Conservation (phyloP, 2,888 invertebrate genomes). For the Andrena flavipes region DNA sequence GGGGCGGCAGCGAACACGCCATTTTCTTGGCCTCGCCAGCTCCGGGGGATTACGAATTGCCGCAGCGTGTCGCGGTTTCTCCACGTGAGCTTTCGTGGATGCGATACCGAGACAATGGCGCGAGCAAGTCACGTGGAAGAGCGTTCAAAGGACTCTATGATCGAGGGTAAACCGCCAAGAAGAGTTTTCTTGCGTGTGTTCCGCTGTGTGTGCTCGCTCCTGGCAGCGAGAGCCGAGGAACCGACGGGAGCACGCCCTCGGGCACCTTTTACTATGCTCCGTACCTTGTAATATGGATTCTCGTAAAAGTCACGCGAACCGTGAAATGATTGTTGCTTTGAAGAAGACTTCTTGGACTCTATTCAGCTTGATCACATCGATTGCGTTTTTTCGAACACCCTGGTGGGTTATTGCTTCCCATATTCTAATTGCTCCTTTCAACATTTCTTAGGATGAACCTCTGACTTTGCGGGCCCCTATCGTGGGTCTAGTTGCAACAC, state of each 20-base stretch:
- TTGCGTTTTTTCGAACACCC: slow-evolving; percentile 10
- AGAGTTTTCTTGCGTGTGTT: slow-evolving; percentile 38
- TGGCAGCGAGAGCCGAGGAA: slow-evolving; percentile 11
- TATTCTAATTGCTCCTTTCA: slow-evolving; percentile 48
- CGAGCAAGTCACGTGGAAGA: slow-evolving; percentile 69
- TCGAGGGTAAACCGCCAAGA: slow-evolving; percentile 52
- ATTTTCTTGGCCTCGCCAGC: slow-evolving; percentile 47
- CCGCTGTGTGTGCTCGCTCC: not conserved
- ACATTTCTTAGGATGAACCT: slow-evolving; percentile 32
- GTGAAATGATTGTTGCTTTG: slow-evolving; percentile 62
- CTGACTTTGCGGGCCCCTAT: slow-evolving; percentile 6
- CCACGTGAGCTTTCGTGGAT: slow-evolving; percentile 40
- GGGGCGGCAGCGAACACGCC: slow-evolving; percentile 33
- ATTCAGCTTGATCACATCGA: slow-evolving; percentile 17
- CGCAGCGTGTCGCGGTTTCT: slow-evolving; percentile 62
- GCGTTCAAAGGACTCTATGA: slow-evolving; percentile 72
- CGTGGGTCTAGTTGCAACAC: slow-evolving; percentile 12
- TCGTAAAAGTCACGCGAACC: slow-evolving; percentile 52
- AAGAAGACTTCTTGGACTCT: slow-evolving; percentile 32
- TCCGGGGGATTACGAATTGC: slow-evolving; percentile 71
- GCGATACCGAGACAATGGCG: slow-evolving; percentile 68
- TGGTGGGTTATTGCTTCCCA: slow-evolving; percentile 36
- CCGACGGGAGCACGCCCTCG: slow-evolving; percentile 33
- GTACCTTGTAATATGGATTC: slow-evolving; percentile 53
- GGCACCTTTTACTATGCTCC: slow-evolving; percentile 38